phyloP scores from a whole-genome alignment of 2,113 vertebrate species.

The Isurus oxyrinchus region DNA sequence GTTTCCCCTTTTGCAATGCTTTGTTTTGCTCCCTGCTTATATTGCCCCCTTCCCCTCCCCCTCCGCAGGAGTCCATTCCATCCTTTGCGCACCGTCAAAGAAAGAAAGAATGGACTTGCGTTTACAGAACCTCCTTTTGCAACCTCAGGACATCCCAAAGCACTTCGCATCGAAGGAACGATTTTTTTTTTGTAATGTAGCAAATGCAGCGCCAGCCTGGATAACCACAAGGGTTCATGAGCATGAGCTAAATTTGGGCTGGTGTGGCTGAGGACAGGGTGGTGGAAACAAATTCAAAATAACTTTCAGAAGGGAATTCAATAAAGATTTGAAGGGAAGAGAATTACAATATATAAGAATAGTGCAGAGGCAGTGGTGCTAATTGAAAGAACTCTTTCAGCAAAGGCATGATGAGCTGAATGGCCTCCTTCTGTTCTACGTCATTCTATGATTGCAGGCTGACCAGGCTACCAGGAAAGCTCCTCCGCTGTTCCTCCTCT shows the following conservation, averaged over 20 bases:
- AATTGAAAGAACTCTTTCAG: background rate
- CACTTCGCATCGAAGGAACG: background rate
- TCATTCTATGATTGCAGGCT: too few relatives aligned
- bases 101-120: background rate
- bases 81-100: background rate
- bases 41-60: background rate
- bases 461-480: background rate
- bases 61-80: background rate
- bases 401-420: background rate
- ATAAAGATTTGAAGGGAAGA: too few relatives aligned
- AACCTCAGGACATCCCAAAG: background rate
- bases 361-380: too few relatives aligned
- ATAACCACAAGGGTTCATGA: background rate
- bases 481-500: background rate
- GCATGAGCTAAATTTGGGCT: background rate
- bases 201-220: background rate
- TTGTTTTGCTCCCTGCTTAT: background rate
- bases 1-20: background rate
- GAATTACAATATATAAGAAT: too few relatives aligned
- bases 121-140: background rate
- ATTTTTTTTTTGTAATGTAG: background rate
- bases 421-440: background rate
- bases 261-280: background rate
- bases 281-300: too few relatives aligned
- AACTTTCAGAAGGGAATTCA: too few relatives aligned